Conservation (phyloP, 2,888 invertebrate species). For the Drosophila macrospina region DNA sequence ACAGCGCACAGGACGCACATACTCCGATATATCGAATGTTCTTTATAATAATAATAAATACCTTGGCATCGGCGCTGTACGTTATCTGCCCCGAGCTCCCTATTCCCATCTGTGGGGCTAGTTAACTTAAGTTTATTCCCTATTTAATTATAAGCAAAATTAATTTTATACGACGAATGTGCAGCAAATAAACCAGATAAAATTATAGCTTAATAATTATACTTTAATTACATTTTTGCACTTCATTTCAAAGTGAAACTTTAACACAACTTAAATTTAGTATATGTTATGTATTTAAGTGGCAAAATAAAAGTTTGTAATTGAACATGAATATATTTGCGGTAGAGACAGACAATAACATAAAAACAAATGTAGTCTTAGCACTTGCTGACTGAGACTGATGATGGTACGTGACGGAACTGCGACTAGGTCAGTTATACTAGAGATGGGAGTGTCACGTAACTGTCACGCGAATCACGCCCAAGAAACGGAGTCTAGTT, state of each 20-base stretch:
- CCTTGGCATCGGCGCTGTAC: conserved; percentile 86
- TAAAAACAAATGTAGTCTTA: conserved; percentile 12
- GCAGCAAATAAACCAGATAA: conserved; percentile 7
- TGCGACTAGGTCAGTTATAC: conserved; percentile 42
- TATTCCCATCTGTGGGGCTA: conserved; percentile 85
- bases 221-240: background rate
- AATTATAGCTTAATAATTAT: background rate
- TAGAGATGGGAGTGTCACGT: conserved; percentile 47
- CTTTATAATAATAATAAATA: conserved; percentile 87
- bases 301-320: conserved; percentile 33
- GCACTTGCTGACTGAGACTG: conserved; percentile 29
- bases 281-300: background rate
- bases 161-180: background rate
- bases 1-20: conserved; percentile 86
- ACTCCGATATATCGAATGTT: conserved; percentile 89
- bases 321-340: conserved; percentile 4
- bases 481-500: conserved; percentile 1
- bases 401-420: conserved; percentile 57
- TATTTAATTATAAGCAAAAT: background rate
- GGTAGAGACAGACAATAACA: background rate
- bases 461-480: conserved; percentile 55
- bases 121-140: background rate
- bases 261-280: background rate
- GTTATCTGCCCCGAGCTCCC: conserved; percentile 87
- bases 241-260: background rate